phyloP scores from a whole-genome alignment of 2,797 vertebrate genomes.

The Mus caroli region DNA sequence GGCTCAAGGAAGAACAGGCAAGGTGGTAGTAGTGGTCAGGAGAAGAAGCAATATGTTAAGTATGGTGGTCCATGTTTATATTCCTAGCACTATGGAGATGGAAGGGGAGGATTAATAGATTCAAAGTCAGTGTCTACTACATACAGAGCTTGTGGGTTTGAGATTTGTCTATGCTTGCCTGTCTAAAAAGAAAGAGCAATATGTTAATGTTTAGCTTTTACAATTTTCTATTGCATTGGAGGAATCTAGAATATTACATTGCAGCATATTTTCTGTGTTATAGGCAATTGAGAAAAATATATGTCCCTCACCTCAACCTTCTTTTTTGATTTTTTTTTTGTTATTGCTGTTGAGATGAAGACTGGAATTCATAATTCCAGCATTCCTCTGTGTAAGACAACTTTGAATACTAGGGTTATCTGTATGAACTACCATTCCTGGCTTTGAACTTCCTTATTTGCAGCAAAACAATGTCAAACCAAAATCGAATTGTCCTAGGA shows the following conservation, averaged over 20 bases:
- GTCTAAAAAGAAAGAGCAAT: neutral
- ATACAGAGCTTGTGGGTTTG: neutral
- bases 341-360: neutral
- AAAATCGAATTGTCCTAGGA: neutral
- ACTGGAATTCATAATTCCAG: neutral
- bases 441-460: neutral
- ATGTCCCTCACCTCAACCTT: neutral
- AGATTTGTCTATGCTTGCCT: neutral
- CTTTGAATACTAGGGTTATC: neutral
- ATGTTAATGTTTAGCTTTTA: neutral
- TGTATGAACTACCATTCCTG: neutral
- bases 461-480: neutral
- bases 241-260: neutral
- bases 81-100: neutral
- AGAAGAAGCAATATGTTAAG: neutral
- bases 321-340: neutral
- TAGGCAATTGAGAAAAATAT: slow-evolving; percentile 10
- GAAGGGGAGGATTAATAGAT: neutral
- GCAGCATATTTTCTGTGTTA: neutral
- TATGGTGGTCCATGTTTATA: neutral
- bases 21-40: neutral
- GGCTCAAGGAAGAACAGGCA: neutral
- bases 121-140: neutral
- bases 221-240: neutral
- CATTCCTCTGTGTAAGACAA: neutral